phyloP scores from a whole-genome alignment of 2,797 vertebrate genomes.

The Gambusia yucatana region DNA sequence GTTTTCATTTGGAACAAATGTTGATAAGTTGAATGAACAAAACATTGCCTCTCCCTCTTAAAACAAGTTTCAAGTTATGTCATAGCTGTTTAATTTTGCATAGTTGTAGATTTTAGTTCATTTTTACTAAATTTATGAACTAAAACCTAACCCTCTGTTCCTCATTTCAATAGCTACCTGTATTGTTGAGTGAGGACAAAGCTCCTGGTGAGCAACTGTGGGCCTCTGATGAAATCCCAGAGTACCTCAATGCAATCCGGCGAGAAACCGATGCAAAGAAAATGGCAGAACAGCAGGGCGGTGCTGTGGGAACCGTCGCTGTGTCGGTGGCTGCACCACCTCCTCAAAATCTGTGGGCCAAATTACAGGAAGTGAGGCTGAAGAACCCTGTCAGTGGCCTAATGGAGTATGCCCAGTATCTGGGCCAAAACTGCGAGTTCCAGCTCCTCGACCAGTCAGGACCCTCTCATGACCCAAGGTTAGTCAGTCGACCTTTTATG shows the following conservation, averaged over 20 bases:
- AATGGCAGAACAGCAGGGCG: slow-evolving; percentile 41
- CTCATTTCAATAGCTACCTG: slow-evolving; percentile 8
- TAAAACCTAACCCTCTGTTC: slow-evolving; percentile 3
- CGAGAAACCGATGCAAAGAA: slow-evolving; percentile 69
- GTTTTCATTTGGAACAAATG: not conserved
- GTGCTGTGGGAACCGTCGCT: slow-evolving; percentile 70
- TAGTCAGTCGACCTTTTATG: slow-evolving; percentile 45
- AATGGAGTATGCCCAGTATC: slow-evolving; percentile 92
- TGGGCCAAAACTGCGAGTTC: slow-evolving; percentile 91
- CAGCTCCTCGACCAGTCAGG: slow-evolving; percentile 91
- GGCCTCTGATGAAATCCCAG: slow-evolving; percentile 91
- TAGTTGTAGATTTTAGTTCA: not conserved
- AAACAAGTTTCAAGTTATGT: not conserved
- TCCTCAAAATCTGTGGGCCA: slow-evolving; percentile 83
- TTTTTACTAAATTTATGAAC: not conserved
- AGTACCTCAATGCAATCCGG: slow-evolving; percentile 87
- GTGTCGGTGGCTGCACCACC: slow-evolving; percentile 83
- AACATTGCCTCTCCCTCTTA: not conserved
- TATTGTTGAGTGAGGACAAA: slow-evolving; percentile 36
- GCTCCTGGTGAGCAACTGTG: slow-evolving; percentile 75
- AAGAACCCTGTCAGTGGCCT: slow-evolving; percentile 95
- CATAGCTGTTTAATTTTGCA: not conserved
- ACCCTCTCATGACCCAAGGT: slow-evolving; percentile 95
- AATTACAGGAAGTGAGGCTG: slow-evolving; percentile 88
- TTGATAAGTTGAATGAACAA: not conserved